Evolutionary conservation across 2,888 invertebrate species (phyloP).

Genomic region (Agrilus biguttatus): DNA sequence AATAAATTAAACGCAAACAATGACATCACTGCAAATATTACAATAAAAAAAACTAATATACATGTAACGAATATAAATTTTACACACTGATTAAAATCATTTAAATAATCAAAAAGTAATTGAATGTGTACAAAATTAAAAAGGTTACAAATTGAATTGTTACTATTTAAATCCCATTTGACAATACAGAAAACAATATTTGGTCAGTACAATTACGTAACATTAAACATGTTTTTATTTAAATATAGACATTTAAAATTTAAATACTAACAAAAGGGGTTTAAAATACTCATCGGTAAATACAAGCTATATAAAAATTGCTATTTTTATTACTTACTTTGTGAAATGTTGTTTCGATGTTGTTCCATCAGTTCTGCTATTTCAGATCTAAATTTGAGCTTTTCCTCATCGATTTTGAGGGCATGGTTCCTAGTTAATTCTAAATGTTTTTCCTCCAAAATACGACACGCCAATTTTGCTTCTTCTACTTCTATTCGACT

Average conservation of each 20-base stretch:
- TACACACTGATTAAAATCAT: too few species aligned
- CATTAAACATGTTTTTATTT: too few species aligned
- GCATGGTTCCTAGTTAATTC: slow-evolving; percentile 28
- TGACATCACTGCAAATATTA: background rate
- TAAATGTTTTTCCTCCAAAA: slow-evolving; percentile 33
- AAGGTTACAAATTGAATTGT: too few species aligned
- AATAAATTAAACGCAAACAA: slow-evolving; percentile 10
- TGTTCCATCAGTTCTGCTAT: slow-evolving; percentile 21
- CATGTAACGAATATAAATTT: too few species aligned
- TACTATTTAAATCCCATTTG: too few species aligned
- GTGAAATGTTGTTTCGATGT: slow-evolving; percentile 19
- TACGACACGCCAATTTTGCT: slow-evolving; percentile 25
- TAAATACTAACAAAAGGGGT: too few species aligned
- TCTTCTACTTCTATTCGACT: slow-evolving; percentile 33
- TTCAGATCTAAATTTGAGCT: slow-evolving; percentile 19
- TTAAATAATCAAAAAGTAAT: too few species aligned
- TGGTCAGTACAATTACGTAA: too few species aligned
- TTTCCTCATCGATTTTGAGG: slow-evolving; percentile 25
- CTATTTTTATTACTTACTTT: slow-evolving; percentile 19
- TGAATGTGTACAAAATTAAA: too few species aligned
- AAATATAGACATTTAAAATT: too few species aligned
- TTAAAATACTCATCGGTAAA: too few species aligned
- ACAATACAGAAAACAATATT: too few species aligned
- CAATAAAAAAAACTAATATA: background rate
- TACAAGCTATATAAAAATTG: slow-evolving; percentile 1